Evolutionary conservation across 2,113 vertebrate genomes (phyloP).

Genomic region (Dryoscopus gambensis): DNA sequence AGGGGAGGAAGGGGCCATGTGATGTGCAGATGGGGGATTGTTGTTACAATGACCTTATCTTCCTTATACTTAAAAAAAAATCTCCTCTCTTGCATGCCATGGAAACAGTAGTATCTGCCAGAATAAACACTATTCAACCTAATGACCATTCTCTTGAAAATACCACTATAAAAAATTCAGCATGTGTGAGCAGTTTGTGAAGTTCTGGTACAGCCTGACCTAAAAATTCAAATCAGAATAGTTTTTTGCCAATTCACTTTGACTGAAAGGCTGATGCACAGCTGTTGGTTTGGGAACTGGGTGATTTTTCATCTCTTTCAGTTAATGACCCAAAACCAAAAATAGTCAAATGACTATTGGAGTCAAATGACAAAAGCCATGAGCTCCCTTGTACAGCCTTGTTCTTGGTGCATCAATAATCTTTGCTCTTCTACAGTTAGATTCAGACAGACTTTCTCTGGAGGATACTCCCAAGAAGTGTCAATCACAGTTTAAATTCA

Average conservation of each 20-base stretch:
- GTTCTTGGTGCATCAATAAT: background rate
- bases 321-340: background rate
- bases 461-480: background rate
- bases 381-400: background rate
- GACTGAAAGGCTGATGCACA: background rate
- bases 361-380: background rate
- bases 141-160: conserved; percentile 62
- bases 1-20: background rate
- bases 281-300: background rate
- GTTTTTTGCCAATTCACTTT: conserved; percentile 23
- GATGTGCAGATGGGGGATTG: background rate
- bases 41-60: conserved; percentile 5
- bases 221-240: conserved; percentile 51
- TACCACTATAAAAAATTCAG: conserved; percentile 46
- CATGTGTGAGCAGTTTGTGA: conserved; percentile 5
- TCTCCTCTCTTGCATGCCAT: background rate
- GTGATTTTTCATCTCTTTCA: background rate
- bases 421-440: background rate
- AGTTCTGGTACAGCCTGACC: conserved; percentile 44
- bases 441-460: background rate
- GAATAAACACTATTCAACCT: conserved; percentile 20
- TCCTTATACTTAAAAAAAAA: background rate
- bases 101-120: conserved; percentile 39
- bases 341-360: background rate
- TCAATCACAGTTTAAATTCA: background rate